Percentiles rank a stretch among this genome's conserved stretches.
These are phyloP conservation scores for Amia ocellicauda DNA, from an alignment of 2,113 vertebrate species.

Conservation along the genomic window DNA sequence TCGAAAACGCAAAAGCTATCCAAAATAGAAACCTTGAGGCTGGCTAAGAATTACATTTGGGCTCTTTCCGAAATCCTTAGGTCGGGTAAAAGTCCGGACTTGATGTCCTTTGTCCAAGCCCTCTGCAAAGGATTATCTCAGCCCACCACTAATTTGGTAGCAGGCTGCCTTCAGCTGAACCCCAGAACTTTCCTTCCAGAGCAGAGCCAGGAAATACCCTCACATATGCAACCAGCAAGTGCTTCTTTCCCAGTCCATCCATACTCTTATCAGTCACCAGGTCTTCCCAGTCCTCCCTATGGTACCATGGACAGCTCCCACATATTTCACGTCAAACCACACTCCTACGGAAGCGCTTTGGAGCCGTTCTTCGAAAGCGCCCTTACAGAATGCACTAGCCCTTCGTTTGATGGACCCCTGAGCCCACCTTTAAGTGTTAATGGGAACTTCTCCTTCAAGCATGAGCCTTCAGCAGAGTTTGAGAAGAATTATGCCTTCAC, in stretches of 20 bases:
- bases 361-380: conserved; percentile 91
- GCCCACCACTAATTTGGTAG: conserved; percentile 94
- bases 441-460: conserved; percentile 97
- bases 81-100: conserved; percentile 90
- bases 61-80: conserved; percentile 91
- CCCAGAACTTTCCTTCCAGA: conserved; percentile 94
- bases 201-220: conserved; percentile 81
- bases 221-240: conserved; percentile 72
- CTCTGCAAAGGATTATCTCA: conserved; percentile 98
- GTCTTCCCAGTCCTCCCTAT: conserved; percentile 93
- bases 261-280: conserved; percentile 87
- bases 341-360: conserved; percentile 68
- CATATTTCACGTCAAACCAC: conserved; percentile 87
- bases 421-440: conserved; percentile 96
- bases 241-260: conserved; percentile 74
- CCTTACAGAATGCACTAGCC: conserved; percentile 81
- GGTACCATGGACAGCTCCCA: conserved; percentile 96
- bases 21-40: conserved; percentile 94
- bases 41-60: conserved; percentile 99
- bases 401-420: conserved; percentile 88
- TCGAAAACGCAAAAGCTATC: conserved; percentile 98
- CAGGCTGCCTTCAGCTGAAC: conserved; percentile 94
- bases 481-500: conserved; percentile 92
- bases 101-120: conserved; percentile 93
- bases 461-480: conserved; percentile 80